Conservation (phyloP, 2,797 vertebrate species). For the Notolabrus celidotus region DNA sequence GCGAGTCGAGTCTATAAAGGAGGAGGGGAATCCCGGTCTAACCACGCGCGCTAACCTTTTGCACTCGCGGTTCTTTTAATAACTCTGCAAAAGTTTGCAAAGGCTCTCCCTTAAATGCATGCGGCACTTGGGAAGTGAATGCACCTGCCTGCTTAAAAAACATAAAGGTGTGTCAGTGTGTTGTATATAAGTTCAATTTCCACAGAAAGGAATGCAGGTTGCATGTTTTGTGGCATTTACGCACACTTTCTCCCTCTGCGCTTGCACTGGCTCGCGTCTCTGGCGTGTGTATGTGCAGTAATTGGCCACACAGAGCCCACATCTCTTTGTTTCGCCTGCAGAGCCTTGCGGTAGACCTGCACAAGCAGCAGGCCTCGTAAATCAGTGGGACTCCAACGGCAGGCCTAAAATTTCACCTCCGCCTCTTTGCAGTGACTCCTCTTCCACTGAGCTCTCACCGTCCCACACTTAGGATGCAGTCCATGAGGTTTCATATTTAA, state of each 20-base stretch:
- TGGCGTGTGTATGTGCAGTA: slow-evolving; percentile 50
- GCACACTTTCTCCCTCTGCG: slow-evolving; percentile 48
- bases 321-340: slow-evolving; percentile 81
- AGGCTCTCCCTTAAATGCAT: not conserved
- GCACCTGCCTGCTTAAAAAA: slow-evolving; percentile 53
- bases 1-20: slow-evolving; percentile 62
- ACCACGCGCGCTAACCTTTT: slow-evolving; percentile 56
- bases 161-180: slow-evolving; percentile 18
- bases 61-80: slow-evolving; percentile 34
- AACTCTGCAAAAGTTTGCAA: slow-evolving; percentile 16
- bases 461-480: slow-evolving; percentile 42
- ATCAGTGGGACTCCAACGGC: slow-evolving; percentile 79
- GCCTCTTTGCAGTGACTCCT: slow-evolving; percentile 76
- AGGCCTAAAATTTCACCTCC: slow-evolving; percentile 74
- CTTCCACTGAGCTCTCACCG: slow-evolving; percentile 64
- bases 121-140: slow-evolving; percentile 7
- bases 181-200: slow-evolving; percentile 44
- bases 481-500: slow-evolving; percentile 48
- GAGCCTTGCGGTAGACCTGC: slow-evolving; percentile 80
- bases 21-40: slow-evolving; percentile 7
- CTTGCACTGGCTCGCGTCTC: slow-evolving; percentile 42
- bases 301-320: slow-evolving; percentile 81
- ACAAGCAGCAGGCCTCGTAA: slow-evolving; percentile 81
- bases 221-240: slow-evolving; percentile 54
- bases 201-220: slow-evolving; percentile 50